Percentiles rank a stretch among this genome's conserved stretches.
These are phyloP conservation scores for Lasioglossum leucozonium DNA, from an alignment of 2,888 invertebrate species.

Conservation along the genomic window DNA sequence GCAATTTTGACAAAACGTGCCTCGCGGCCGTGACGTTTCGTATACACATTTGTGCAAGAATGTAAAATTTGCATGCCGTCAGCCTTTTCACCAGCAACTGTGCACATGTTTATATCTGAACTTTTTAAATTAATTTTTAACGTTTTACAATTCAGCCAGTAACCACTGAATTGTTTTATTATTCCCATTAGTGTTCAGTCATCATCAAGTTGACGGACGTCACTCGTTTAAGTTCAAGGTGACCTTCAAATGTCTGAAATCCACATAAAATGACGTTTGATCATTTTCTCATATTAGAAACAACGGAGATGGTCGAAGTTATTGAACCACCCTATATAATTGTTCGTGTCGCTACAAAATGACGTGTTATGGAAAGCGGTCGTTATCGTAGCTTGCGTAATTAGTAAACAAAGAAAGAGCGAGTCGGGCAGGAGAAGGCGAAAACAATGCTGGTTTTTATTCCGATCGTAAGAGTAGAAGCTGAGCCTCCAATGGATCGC, in stretches of 20 bases:
- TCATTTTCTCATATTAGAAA: not conserved
- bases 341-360: too few species aligned
- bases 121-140: too few species aligned
- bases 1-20: not conserved
- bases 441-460: constrained; percentile 53
- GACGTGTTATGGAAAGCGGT: not conserved
- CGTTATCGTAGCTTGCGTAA: not conserved
- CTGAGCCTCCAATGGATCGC: constrained; percentile 38
- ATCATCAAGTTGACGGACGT: too few species aligned
- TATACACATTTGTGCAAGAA: not conserved
- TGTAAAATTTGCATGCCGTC: not conserved
- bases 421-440: constrained; percentile 21
- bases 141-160: too few species aligned
- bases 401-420: not conserved
- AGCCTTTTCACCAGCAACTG: not conserved
- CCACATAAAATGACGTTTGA: too few species aligned
- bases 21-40: not conserved
- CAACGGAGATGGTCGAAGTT: not conserved
- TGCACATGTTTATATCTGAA: not conserved
- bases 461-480: constrained; percentile 62
- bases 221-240: too few species aligned
- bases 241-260: too few species aligned
- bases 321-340: too few species aligned
- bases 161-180: too few species aligned
- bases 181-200: too few species aligned